Conservation (phyloP, 2,888 invertebrate species). For the Cataglyphis altisquamis region DNA sequence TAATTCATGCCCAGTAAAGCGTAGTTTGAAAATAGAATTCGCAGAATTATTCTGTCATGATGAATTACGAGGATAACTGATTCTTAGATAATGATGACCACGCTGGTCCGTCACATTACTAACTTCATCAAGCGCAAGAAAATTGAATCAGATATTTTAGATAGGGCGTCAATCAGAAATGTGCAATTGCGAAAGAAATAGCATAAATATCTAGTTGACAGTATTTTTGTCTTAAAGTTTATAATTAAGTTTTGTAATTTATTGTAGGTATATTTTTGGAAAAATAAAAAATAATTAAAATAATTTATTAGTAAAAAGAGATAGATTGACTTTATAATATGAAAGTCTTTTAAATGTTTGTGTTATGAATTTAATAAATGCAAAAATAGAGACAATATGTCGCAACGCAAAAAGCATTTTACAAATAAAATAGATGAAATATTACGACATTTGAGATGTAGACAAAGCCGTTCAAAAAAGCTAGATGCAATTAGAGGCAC, state of each 20-base stretch:
- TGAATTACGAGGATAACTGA: constrained; percentile 50
- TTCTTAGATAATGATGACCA: constrained; percentile 32
- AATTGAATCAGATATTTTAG: constrained; percentile 33
- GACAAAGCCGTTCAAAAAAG: constrained; percentile 10
- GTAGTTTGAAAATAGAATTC: constrained; percentile 68
- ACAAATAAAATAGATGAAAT: not conserved
- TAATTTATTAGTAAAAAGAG: not conserved
- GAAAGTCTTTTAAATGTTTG: not conserved
- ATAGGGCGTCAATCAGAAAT: constrained; percentile 5
- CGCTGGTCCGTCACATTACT: not conserved
- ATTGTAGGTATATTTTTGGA: not conserved
- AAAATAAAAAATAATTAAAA: not conserved
- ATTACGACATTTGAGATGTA: constrained; percentile 55
- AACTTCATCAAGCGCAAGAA: constrained; percentile 26
- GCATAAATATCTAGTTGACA: not conserved
- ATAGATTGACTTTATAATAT: not conserved
- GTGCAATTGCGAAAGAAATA: not conserved
- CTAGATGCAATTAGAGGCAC: constrained; percentile 27
- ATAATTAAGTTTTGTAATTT: not conserved
- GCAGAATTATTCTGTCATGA: constrained; percentile 58
- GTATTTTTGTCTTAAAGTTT: not conserved
- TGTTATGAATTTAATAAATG: not conserved
- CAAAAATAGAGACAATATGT: not conserved
- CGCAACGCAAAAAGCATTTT: not conserved
- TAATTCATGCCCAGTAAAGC: constrained; percentile 58